Evolutionary conservation across 1,140 invertebrate species (phyloP), one percentile per base, ranked within the genome.

Genomic region (Ooceraea biroi): DNA sequence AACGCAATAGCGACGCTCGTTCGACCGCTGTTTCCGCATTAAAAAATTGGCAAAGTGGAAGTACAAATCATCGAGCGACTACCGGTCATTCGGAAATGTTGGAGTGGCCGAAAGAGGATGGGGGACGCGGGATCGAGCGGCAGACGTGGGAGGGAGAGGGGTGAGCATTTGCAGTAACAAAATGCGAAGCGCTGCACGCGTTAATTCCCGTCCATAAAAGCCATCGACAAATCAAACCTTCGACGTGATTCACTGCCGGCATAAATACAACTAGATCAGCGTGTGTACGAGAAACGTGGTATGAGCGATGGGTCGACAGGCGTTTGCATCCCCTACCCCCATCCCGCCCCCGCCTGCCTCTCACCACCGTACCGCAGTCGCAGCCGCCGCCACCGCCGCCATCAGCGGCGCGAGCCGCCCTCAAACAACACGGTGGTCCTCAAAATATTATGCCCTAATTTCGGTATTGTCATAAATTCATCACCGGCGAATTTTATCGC

Each of bases 251-350:
- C 93, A 94, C 91, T 94, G 91, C 93, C 87, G 89, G 92, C 93
- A 92, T 94, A 94, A 94, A 94, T 94, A 94, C 92, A 94, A 93
- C 92, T 93, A 93, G 93, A 94, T 94, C 93, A 94, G 93, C 90
- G 90, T 92, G 92, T 93, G 91, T 91, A 91, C 90, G 90, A 89
- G 87, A 82, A 89, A 89, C 88, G 89, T 88, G 91, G 91, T 89
- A 94, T 94, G 93, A 93, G 90, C 91, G 92, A 94, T 94, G 91
- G 92, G 90, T 91, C 90, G 92, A 92, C 91, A 91, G 91, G 58
- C 82, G 68, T 69, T 83, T 82, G 77, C 72, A 65, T 72, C 87
- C 80, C 85, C 89, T 83, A 78, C 65, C 83, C 82, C 48, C 69
- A 36, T n/a, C 65, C 46, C 36, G 36, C 36, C 7, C 36, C 7